Evolutionary conservation across 2,113 vertebrate species (phyloP).

Genomic region (Excalfactoria chinensis): DNA sequence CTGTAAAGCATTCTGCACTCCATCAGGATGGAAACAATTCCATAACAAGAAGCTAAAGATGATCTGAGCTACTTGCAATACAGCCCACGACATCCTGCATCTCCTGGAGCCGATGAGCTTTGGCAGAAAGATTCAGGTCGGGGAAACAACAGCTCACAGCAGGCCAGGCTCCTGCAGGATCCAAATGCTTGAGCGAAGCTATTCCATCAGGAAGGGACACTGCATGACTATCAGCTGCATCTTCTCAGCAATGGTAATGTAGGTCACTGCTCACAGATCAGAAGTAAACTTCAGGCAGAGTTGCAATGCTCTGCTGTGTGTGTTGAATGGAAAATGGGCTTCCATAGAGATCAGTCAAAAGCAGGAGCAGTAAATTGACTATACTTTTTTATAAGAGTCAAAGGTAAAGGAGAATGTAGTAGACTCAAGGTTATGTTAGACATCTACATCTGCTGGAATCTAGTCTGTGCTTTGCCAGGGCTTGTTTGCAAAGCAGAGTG

Average conservation of each 20-base stretch:
- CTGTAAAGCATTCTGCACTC: neutral
- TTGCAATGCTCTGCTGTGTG: neutral
- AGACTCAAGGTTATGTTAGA: neutral
- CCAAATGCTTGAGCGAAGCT: neutral
- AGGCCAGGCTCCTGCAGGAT: neutral
- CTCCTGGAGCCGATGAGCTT: neutral
- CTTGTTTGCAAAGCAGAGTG: constrained; percentile 37
- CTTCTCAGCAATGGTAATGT: neutral
- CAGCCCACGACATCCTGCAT: neutral
- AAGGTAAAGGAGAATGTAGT: constrained; percentile 7
- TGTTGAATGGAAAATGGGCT: neutral
- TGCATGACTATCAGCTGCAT: neutral
- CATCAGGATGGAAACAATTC: neutral
- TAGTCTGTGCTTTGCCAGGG: constrained; percentile 3
- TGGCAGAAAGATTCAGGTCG: neutral
- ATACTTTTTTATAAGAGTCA: neutral
- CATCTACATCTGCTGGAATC: neutral
- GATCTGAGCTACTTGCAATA: neutral
- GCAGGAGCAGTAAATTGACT: neutral
- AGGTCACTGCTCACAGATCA: neutral
- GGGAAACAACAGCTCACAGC: neutral
- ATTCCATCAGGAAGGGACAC: neutral
- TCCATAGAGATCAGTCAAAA: neutral
- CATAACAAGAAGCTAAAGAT: neutral
- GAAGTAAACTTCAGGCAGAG: neutral